Conservation (phyloP, 2,797 vertebrate genomes). For the Coregonus sp. region DNA sequence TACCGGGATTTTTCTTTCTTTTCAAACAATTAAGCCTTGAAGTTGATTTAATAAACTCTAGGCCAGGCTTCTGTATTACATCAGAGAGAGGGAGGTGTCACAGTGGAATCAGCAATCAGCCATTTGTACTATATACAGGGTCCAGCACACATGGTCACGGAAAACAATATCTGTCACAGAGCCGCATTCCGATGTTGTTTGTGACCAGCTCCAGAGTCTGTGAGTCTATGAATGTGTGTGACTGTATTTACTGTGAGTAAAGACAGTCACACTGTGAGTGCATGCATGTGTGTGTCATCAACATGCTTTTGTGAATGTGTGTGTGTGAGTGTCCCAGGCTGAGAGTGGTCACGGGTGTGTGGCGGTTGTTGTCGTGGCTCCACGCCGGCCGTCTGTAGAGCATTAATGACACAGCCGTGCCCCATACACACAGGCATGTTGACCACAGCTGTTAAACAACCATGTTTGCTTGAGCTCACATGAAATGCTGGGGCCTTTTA, state of each 20-base stretch:
- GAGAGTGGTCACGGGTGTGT: conserved; percentile 65
- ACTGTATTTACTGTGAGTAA: conserved; percentile 11
- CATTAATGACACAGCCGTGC: conserved; percentile 21
- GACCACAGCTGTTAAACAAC: conserved; percentile 40
- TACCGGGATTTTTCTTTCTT: no score
- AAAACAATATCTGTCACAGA: neutral
- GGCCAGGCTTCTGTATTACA: no score
- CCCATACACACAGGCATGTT: conserved; percentile 35
- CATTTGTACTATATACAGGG: neutral
- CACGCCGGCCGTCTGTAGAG: conserved; percentile 2
- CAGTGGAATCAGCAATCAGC: conserved; percentile 7
- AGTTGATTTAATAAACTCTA: no score
- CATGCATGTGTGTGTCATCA: conserved; percentile 52
- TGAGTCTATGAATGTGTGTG: conserved; percentile 35
- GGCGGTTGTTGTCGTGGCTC: conserved; percentile 59
- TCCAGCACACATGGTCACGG: neutral
- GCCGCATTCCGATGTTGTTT: neutral
- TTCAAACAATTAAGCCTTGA: no score
- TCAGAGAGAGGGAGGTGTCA: no score
- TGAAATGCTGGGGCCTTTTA: conserved; percentile 41
- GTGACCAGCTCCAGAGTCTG: conserved; percentile 35
- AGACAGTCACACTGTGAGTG: conserved; percentile 42
- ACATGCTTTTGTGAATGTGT: conserved; percentile 45
- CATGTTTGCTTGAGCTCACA: conserved; percentile 28
- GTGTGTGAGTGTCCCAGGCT: conserved; percentile 59